phyloP scores from a whole-genome alignment of 2,797 vertebrate genomes.

The Malacoctenus gilli region DNA sequence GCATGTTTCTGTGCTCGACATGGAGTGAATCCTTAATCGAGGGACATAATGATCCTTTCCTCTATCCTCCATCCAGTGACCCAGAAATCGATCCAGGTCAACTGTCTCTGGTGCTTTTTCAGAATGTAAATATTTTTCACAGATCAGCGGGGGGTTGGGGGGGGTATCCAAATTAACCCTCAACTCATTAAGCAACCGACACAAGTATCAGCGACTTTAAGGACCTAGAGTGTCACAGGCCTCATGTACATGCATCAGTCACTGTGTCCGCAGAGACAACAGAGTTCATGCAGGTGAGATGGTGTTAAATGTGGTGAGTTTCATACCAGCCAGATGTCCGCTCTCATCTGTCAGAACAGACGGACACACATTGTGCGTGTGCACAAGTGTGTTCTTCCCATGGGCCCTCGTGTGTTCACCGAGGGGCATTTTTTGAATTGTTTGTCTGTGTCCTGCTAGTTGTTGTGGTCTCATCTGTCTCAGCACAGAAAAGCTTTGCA shows the following conservation, averaged over 20 bases:
- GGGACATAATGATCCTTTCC: slow-evolving; percentile 3
- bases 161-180: slow-evolving; percentile 7
- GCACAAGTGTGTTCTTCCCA: slow-evolving; percentile 4
- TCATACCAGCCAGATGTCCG: slow-evolving; percentile 30
- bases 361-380: not conserved
- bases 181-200: slow-evolving; percentile 26
- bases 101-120: slow-evolving; percentile 19
- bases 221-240: not conserved
- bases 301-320: not conserved
- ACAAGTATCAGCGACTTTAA: not conserved
- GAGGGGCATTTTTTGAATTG: not conserved
- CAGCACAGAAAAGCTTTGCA: not conserved
- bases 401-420: slow-evolving; percentile 7
- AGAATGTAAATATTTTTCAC: slow-evolving; percentile 13
- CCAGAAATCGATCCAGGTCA: slow-evolving; percentile 26
- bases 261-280: slow-evolving; percentile 5
- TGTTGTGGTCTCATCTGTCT: slow-evolving; percentile 5
- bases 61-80: slow-evolving; percentile 1
- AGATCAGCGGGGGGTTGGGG: not conserved
- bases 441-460: slow-evolving; percentile 24
- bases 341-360: slow-evolving; percentile 31
- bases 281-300: slow-evolving; percentile 1
- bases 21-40: too few species aligned
- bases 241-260: slow-evolving; percentile 11
- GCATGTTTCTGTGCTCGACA: slow-evolving; percentile 3